Evolutionary conservation across 1,140 invertebrate genomes (phyloP).

Genomic region (Drosophila tani): DNA sequence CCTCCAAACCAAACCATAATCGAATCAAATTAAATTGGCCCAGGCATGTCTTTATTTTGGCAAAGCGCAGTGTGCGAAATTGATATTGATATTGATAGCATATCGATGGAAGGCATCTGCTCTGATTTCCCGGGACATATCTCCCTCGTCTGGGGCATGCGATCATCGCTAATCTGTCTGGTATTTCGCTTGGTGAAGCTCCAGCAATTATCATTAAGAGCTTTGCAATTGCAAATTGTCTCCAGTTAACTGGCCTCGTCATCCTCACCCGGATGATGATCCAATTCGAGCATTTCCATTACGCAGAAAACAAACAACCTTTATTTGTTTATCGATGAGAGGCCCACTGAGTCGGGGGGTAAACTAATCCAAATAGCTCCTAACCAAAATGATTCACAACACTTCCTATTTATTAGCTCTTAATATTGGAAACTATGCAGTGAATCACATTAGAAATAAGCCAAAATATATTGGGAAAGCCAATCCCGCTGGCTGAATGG

Average conservation of each 20-base stretch:
- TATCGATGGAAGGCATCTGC: conserved; percentile 9
- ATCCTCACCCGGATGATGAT: conserved; percentile 15
- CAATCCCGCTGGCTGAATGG: conserved; percentile 26
- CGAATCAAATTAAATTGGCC: conserved; percentile 42
- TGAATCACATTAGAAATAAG: conserved; percentile 48
- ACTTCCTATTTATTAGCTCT: conserved; percentile 9
- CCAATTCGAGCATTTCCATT: conserved; percentile 22
- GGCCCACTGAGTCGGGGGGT: conserved; percentile 6
- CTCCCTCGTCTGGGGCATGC: conserved; percentile 9
- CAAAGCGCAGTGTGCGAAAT: conserved; percentile 45
- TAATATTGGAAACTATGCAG: background rate
- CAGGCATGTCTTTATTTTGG: conserved; percentile 21
- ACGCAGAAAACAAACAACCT: conserved; percentile 14
- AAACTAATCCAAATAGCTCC: background rate
- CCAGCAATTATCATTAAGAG: conserved; percentile 44
- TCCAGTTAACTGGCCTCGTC: conserved; percentile 14
- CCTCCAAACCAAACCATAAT: conserved; percentile 42
- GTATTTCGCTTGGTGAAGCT: conserved; percentile 55
- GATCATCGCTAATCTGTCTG: conserved; percentile 56
- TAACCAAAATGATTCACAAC: conserved; percentile 10
- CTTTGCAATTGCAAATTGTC: conserved; percentile 27
- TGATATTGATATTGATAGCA: conserved; percentile 24
- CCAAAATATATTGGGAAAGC: conserved; percentile 44
- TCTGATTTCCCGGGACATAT: conserved; percentile 11
- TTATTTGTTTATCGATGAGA: conserved; percentile 20